These are phyloP conservation scores for Thalassophryne amazonica DNA, from an alignment of 2,797 vertebrate species.

Conservation along the genomic window DNA sequence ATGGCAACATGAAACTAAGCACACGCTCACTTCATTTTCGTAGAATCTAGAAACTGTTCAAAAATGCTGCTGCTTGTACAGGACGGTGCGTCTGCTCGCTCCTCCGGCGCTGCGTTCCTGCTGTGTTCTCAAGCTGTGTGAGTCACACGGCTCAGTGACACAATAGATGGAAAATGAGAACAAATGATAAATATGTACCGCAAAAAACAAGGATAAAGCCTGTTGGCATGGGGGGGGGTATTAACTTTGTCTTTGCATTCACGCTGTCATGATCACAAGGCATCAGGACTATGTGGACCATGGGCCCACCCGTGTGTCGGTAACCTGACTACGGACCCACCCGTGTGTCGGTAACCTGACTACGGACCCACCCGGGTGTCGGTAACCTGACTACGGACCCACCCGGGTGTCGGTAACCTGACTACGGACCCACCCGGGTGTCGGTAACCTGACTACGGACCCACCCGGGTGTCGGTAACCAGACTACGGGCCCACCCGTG, in stretches of 20 bases:
- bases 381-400: conserved; percentile 3
- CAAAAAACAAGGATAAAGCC: background rate
- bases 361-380: too few relatives aligned
- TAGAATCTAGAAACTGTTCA: too few relatives aligned
- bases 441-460: background rate
- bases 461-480: conserved; percentile 97
- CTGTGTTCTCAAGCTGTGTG: background rate
- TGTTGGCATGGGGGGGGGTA: too few relatives aligned
- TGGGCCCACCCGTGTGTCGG: too few relatives aligned
- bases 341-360: conserved; percentile 97
- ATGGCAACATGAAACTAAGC: too few relatives aligned
- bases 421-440: too few relatives aligned
- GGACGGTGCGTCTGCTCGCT: too few relatives aligned
- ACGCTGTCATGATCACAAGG: background rate
- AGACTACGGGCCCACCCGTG: too few relatives aligned
- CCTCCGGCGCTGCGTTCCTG: background rate
- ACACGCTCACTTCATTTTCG: too few relatives aligned
- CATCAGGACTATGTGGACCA: too few relatives aligned
- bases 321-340: conserved; percentile 59
- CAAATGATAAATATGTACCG: background rate
- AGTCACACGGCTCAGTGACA: conserved; percentile 1
- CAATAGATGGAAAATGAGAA: background rate
- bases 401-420: conserved; percentile 98
- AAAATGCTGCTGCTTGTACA: too few relatives aligned
- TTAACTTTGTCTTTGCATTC: background rate